phyloP scores from a whole-genome alignment of 2,113 vertebrate species.

The Trichomycterus rosablanca region DNA sequence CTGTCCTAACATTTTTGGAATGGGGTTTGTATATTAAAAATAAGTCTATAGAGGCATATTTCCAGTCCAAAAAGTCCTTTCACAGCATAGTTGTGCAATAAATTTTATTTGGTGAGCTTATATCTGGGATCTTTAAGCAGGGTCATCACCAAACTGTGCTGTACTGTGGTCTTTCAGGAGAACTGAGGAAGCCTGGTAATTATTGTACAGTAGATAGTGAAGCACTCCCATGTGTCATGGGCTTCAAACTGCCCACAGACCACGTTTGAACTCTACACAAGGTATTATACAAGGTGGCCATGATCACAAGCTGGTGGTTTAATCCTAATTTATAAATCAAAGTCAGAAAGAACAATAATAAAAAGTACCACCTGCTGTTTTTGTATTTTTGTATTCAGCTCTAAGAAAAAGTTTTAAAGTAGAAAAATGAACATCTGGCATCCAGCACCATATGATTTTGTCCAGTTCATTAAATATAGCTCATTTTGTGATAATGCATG shows the following conservation, averaged over 20 bases:
- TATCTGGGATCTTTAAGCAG: not conserved
- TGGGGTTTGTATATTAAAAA: no score
- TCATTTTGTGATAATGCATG: constrained; percentile 9
- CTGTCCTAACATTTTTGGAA: no score
- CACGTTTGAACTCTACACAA: not conserved
- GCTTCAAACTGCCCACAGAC: not conserved
- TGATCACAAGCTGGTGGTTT: constrained; percentile 54
- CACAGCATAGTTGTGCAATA: no score
- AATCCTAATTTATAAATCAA: constrained; percentile 41
- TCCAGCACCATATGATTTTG: constrained; percentile 58
- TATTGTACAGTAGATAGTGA: constrained; percentile 1
- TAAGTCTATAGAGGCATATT: no score
- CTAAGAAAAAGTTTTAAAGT: constrained; percentile 17
- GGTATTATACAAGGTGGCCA: constrained; percentile 27
- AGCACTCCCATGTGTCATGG: not conserved
- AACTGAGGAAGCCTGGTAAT: no score
- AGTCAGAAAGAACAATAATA: constrained; percentile 18
- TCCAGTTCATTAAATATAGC: constrained; percentile 14
- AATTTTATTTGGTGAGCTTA: no score
- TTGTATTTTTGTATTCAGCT: not conserved
- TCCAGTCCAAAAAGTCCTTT: no score
- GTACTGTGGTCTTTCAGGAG: no score
- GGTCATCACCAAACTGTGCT: no score
- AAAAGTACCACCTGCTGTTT: constrained; percentile 35
- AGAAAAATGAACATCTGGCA: constrained; percentile 47